Evolutionary conservation across 2,113 vertebrate genomes (phyloP), one percentile per base, ranked within the genome.

Genomic region (Rissa tridactyla): DNA sequence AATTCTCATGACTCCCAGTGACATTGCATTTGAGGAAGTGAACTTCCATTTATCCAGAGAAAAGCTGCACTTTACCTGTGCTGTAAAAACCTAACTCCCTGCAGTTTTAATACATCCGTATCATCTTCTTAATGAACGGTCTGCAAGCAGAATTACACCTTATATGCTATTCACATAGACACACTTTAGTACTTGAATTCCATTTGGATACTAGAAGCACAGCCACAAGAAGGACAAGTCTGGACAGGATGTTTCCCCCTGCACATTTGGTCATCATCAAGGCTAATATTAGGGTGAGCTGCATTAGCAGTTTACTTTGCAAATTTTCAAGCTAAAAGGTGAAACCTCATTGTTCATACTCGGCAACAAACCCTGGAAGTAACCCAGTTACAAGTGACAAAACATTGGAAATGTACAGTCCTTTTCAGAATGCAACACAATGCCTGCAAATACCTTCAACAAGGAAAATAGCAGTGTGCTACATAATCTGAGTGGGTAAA

Each of bases 301-400:
- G 57, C 69, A 55, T 34, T 51, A 84, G 47, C 52, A 86, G 30
- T 57, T 93, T 36, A 66, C 34, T 88, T 77, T 12, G 13, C 52
- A 55, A 61, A 82, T 66, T 86, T 75, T 83, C 91, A 89, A 85
- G 44, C 46, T 84, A 82, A 69, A 86, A 94, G 38, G 69, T 68
- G 49, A 94, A 93, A 86, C 14, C 18, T 62, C 30, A 73, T 23
- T 2, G 2, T 20, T 81, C 26, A 11, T 25, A 75, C 16, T 75
- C 60, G 32, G 30, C 49, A 84, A 86, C 29, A 84, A 90, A 79
- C 29, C n/a, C 60, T 62, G 18, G 22, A 79, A 61, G 23, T 32
- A 85, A 65, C 5, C 13, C 40, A 65, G 49, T 49, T 70, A 76
- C 6, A 94, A 86, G 30, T 61, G 32, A 58, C 49, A 80, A 65